Percentiles rank a stretch among this genome's conserved stretches.
Conservation (phyloP, 1,140 invertebrate species). For the Octopus bimaculoides region DNA sequence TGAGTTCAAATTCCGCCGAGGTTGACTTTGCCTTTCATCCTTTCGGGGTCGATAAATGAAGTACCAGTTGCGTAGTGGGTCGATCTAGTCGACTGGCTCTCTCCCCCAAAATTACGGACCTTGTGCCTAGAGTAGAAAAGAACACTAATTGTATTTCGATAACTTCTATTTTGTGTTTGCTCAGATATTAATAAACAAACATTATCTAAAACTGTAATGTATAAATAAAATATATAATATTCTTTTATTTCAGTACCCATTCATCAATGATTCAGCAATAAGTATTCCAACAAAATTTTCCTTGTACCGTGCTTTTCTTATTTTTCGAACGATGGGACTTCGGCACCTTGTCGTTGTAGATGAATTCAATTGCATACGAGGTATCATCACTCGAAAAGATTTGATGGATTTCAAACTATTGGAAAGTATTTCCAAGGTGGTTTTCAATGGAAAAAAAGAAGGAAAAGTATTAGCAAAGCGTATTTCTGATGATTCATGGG, state of each 20-base stretch:
- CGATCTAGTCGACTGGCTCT: no score
- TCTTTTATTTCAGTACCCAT: slow-evolving; percentile 49
- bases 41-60: no score
- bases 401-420: slow-evolving; percentile 52
- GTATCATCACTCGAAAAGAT: slow-evolving; percentile 59
- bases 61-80: no score
- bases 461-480: not conserved
- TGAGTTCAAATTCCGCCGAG: no score
- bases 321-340: slow-evolving; percentile 89
- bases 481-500: not conserved
- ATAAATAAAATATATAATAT: no score
- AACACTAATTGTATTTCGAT: no score
- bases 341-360: slow-evolving; percentile 90
- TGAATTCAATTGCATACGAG: slow-evolving; percentile 77
- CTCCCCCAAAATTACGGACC: no score
- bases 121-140: no score
- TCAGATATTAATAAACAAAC: no score
- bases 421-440: slow-evolving; percentile 31
- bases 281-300: slow-evolving; percentile 58
- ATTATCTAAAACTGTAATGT: no score
- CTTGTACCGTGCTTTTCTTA: slow-evolving; percentile 82
- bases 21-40: no score
- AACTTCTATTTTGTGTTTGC: no score
- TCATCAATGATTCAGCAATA: slow-evolving; percentile 55
- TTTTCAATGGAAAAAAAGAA: not conserved